Base-by-base conservation (phyloP, 2,888 invertebrate genomes). In the Ypsolopha scabrella region DNA sequence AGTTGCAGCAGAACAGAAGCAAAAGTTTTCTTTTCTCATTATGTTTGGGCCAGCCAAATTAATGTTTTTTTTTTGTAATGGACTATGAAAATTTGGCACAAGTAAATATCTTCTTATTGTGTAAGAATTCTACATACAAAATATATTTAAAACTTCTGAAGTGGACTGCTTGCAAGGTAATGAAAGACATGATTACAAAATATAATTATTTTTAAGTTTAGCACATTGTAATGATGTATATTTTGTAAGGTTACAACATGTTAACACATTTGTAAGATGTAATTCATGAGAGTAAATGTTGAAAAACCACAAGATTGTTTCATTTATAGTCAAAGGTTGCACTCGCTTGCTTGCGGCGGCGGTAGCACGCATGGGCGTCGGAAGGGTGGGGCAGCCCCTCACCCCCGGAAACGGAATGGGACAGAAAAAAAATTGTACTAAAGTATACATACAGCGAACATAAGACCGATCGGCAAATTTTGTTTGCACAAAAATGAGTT, bases 281-380 rank as follows among this genome's bases (percentile, higher is more conserved):
- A 80, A 80, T 83, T 85, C 83, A 82, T 81, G 75, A 80, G 68
- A 85, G 75, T 86, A 86, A 85, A 86, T 81, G 81, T 85, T 78
- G 68, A 77, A 81, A 83, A 80, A 70, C 63, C 3, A 50, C 58
- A 57, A 56, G 46, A 51, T 55, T 49, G 43, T 52, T 59, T 57
- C 59, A 58, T 62, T 57, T n/a, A n/a, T n/a, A n/a, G n/a, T n/a
- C n/a, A n/a, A n/a, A n/a, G n/a, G n/a, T n/a, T n/a, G n/a, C n/a
- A n/a, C n/a, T n/a, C n/a, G n/a, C n/a, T n/a, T n/a, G n/a, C n/a
- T n/a, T n/a, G n/a, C n/a, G n/a, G n/a, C n/a, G n/a, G n/a, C n/a
- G n/a, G n/a, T n/a, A n/a, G n/a, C n/a, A n/a, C n/a, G n/a, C n/a
- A n/a, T n/a, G n/a, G n/a, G n/a, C n/a, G n/a, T n/a, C n/a, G n/a